A percentile compares a stretch with the other conserved stretches of the same genome.
Evolutionary conservation across 2,888 invertebrate genomes (phyloP).

Genomic region (Scotopteryx bipunctaria): DNA sequence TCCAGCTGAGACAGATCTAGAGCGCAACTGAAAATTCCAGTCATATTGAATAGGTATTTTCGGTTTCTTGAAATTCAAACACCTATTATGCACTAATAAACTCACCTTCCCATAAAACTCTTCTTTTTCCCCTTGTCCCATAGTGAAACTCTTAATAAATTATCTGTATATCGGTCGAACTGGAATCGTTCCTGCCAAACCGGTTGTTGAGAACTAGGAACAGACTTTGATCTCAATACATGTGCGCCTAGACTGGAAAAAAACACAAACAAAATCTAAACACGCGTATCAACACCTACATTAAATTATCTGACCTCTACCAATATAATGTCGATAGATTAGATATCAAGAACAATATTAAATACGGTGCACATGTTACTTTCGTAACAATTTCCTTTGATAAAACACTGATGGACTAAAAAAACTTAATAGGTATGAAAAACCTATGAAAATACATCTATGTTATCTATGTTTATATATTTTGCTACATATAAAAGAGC

Average conservation of each 20-base stretch:
- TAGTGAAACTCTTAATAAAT: constrained; percentile 56
- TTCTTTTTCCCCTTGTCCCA: constrained; percentile 71
- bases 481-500: no score
- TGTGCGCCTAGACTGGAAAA: constrained; percentile 62
- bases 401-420: no score
- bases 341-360: neutral
- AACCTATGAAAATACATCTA: no score
- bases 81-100: no score
- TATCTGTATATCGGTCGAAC: constrained; percentile 55
- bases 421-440: no score
- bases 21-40: constrained; percentile 62
- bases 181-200: constrained; percentile 69
- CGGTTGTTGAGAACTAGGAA: constrained; percentile 52
- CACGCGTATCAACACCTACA: neutral
- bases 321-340: neutral
- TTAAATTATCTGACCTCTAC: neutral
- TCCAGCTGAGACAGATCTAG: constrained; percentile 62
- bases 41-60: no score
- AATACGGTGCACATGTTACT: no score
- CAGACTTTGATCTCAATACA: constrained; percentile 61
- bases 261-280: constrained; percentile 1
- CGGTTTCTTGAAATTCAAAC: no score
- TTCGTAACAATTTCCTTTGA: no score
- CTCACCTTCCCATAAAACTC: constrained; percentile 72
- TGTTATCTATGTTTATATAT: no score